Evolutionary conservation across 1,140 invertebrate genomes (phyloP), one percentile per base, ranked within the genome.

Genomic region (Drosophila tropicalis): DNA sequence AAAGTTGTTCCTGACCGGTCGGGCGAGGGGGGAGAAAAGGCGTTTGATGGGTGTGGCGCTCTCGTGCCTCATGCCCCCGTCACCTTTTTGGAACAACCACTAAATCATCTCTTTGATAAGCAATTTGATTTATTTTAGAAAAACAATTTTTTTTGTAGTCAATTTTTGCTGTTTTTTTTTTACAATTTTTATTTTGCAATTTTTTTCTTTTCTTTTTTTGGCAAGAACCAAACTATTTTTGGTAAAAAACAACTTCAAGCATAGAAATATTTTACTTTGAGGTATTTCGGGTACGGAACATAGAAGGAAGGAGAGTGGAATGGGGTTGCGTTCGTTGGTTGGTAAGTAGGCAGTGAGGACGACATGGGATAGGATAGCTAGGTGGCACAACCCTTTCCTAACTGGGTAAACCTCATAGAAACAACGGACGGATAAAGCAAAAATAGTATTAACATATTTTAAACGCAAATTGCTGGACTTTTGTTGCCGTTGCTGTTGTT

Each of bases 71-170:
- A 36, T 12, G 34, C 67, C 62, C 25, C 5, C 10, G 12, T 22
- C 10, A 62, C 47, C 54, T 63, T 61, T 58, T 66, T 72, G 68
- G 66, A 62, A 5, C 68, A 67, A 75, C 83, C 79, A 87, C 79
- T 86, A 86, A 86, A 86, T 86, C 82, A 86, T 86, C 79, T 87
- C 83, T 86, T 86, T 86, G 83, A 86, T 86, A 86, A 86, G 83
- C 83, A 86, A 87, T 86, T 86, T 86, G 83, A 86, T 86, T 86
- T 86, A 86, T 86, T 87, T 86, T 86, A 67, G 60, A 78, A 87
- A 86, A 86, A 86, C 82, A 86, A 86, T 29, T 29, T 29, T 83
- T 77, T 70, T 86, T 72, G 56, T 57, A 63, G 47, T 15, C 13
- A 51, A 2, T 51, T 51, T 51, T 64, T 68, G 55, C 32, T 75